Conservation (phyloP, 2,113 vertebrate species). For the Sceloporus tristichus region DNA sequence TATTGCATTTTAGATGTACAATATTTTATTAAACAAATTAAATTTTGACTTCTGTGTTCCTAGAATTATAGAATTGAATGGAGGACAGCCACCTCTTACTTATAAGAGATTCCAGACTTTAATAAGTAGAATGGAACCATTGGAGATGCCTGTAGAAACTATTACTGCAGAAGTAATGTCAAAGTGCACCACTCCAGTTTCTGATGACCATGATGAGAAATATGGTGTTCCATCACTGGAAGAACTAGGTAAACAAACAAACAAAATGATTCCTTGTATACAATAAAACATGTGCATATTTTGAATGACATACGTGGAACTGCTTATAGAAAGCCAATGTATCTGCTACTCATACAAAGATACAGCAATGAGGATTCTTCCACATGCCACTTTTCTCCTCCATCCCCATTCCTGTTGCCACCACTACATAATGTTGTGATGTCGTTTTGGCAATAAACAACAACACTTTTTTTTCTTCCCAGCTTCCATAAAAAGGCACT, state of each 20-base stretch:
- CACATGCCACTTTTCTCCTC: no score
- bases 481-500: no score
- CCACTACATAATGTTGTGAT: no score
- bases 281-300: not conserved
- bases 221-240: conserved; percentile 95
- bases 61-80: conserved; percentile 97
- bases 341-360: not conserved
- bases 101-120: conserved; percentile 98
- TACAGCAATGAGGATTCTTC: no score
- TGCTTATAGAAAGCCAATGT: not conserved
- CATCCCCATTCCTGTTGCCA: no score
- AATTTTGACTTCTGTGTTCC: conserved; percentile 23
- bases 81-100: conserved; percentile 95
- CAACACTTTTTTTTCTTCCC: no score
- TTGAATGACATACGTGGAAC: not conserved
- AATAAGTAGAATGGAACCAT: conserved; percentile 93
- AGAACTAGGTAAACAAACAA: conserved; percentile 88
- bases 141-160: conserved; percentile 90
- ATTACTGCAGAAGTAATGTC: conserved; percentile 92
- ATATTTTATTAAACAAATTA: not conserved
- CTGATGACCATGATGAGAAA: conserved; percentile 95
- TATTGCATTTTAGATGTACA: not conserved
- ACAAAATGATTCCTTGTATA: not conserved
- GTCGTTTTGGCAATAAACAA: no score
- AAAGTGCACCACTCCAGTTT: conserved; percentile 89